Conservation (phyloP, 1,140 invertebrate genomes). For the Helicoverpa armigera region DNA sequence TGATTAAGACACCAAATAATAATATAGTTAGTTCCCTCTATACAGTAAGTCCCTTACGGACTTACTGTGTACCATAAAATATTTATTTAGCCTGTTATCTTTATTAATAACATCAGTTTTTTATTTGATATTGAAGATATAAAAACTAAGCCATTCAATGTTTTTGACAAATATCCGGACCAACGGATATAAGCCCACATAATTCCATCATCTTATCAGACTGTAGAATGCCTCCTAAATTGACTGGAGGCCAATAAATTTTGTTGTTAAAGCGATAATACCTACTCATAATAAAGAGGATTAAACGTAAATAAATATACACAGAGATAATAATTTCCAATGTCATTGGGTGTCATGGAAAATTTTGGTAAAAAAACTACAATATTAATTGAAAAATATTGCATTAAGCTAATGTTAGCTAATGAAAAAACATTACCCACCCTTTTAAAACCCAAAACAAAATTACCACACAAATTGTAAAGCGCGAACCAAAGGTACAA, state of each 20-base stretch:
- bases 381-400: too few relatives aligned
- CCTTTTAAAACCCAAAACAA: not conserved
- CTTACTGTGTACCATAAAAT: too few relatives aligned
- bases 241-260: conserved; percentile 6
- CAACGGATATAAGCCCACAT: not conserved
- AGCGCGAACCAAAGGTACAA: conserved; percentile 41
- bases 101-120: too few relatives aligned
- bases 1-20: too few relatives aligned
- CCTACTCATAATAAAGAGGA: not conserved
- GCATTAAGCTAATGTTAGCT: not conserved
- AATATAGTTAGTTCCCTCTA: too few relatives aligned
- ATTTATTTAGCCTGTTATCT: too few relatives aligned
- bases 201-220: conserved; percentile 2
- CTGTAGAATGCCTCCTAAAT: conserved; percentile 13
- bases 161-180: too few relatives aligned
- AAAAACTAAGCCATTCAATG: too few relatives aligned
- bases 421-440: not conserved
- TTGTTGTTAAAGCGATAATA: conserved; percentile 3
- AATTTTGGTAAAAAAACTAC: not conserved
- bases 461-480: conserved; percentile 8
- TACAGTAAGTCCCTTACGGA: too few relatives aligned
- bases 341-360: not conserved
- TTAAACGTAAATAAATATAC: conserved; percentile 13
- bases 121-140: too few relatives aligned
- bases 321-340: conserved; percentile 2